These are phyloP conservation scores for Drosophila repletoides DNA, from an alignment of 1,140 invertebrate species.

Conservation along the genomic window DNA sequence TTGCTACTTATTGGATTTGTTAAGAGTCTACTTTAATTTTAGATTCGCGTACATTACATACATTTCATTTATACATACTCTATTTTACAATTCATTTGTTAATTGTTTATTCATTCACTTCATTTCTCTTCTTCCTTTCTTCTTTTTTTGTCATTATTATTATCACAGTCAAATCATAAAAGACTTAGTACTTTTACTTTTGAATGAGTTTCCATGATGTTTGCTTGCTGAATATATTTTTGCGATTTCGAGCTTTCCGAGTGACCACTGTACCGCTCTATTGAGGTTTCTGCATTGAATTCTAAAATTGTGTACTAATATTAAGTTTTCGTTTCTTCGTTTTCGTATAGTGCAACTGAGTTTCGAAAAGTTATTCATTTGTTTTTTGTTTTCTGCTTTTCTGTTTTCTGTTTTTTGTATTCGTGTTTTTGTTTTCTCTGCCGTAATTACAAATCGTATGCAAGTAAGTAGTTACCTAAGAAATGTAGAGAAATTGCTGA, in stretches of 20 bases:
- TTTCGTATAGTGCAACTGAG: slow-evolving; percentile 25
- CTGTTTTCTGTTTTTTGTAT: not conserved
- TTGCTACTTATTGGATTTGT: slow-evolving; percentile 36
- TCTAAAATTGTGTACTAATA: slow-evolving; percentile 29
- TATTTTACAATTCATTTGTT: slow-evolving; percentile 69
- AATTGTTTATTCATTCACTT: slow-evolving; percentile 43
- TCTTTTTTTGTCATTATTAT: slow-evolving; percentile 72
- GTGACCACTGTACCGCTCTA: slow-evolving; percentile 26
- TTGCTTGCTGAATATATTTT: slow-evolving; percentile 64
- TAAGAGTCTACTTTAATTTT: slow-evolving; percentile 64
- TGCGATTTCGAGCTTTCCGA: slow-evolving; percentile 43
- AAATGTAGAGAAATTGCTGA: slow-evolving; percentile 42
- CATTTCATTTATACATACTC: slow-evolving; percentile 66
- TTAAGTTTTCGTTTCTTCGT: slow-evolving; percentile 23
- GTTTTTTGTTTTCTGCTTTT: not conserved
- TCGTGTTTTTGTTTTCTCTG: not conserved
- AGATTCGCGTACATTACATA: slow-evolving; percentile 63
- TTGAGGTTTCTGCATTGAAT: slow-evolving; percentile 4
- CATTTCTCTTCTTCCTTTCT: slow-evolving; percentile 24
- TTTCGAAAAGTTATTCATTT: not conserved
- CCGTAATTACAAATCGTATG: slow-evolving; percentile 10
- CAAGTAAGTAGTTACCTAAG: slow-evolving; percentile 32
- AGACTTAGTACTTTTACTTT: slow-evolving; percentile 82
- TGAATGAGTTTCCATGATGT: slow-evolving; percentile 81
- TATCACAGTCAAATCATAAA: slow-evolving; percentile 82